Evolutionary conservation across 2,888 invertebrate genomes (phyloP), one percentile per base, ranked within the genome.

Genomic region (Pristionchus fissidentatus): DNA sequence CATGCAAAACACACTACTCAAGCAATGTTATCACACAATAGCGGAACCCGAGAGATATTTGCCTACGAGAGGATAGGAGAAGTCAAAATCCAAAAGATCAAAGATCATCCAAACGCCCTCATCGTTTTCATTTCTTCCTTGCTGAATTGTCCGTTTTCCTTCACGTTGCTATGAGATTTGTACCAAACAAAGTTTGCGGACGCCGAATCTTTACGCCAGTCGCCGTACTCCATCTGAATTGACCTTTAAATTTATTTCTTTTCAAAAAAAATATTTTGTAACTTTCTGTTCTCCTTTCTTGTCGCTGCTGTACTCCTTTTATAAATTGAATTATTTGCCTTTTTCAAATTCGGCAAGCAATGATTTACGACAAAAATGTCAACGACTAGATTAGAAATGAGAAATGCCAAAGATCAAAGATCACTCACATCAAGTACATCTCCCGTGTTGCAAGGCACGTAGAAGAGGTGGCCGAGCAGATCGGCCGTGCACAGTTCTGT

Each of bases 401-500:
- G 8, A 41, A 41, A 70, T 3, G 22, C n/a, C 49, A 77, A 49
- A 77, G 49, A 77, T 77, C 75, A 75, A 49, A 22, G 49, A 49
- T 75, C 49, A 49, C 75, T 49, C 49, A 79, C 79, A 52, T 79
- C 57, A 2, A 79, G 57, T 8, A 79, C 79, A 55, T 79, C 55
- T 46, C 57, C 35, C 57, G 57, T 41, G 57, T 79, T 79, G 43
- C 79, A 79, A 57, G 79, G 79, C 10, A 79, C 57, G 38, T 57
- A 79, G 79, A 79, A 79, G 52, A 79, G 57, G 15, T n/a, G 52
- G 8, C 57, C 79, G 55, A 79, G 55, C 55, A 79, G 79, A 38
- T 57, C 57, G 0, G 55, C 79, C n/a, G 79, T 79, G 57, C 79
- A 79, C 19, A 79, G 26, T 1, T 46, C 10, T 0, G 35, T n/a